These are phyloP conservation scores for Nansenia antarctica DNA, from an alignment of 2,113 vertebrate species.

Conservation along the genomic window DNA sequence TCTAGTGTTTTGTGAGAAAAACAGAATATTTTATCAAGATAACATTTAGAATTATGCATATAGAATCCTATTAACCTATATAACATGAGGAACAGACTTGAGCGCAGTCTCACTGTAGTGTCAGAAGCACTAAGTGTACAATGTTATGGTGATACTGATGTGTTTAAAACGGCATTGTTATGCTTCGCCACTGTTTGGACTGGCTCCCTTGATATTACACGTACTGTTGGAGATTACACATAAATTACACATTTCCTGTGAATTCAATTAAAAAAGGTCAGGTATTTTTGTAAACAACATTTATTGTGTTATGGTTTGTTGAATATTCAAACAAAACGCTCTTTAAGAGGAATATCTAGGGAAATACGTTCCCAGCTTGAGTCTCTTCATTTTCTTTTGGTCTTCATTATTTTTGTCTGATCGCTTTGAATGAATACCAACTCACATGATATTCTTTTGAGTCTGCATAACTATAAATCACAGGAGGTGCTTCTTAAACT, in stretches of 20 bases:
- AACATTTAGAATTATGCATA: slow-evolving; percentile 59
- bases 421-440: not conserved
- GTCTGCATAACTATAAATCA: not conserved
- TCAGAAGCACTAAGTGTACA: not conserved
- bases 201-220: not conserved
- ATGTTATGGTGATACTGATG: not conserved
- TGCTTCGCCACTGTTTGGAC: not conserved
- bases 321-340: not conserved
- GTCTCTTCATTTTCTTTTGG: not conserved
- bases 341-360: not conserved
- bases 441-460: not conserved
- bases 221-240: too few relatives aligned
- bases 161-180: not conserved
- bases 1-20: slow-evolving; percentile 53
- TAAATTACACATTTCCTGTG: not conserved
- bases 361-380: not conserved
- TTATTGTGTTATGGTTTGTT: not conserved
- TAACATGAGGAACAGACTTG: slow-evolving; percentile 34
- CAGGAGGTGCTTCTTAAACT: not conserved
- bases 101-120: slow-evolving; percentile 6
- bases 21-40: slow-evolving; percentile 58
- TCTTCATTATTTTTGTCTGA: not conserved
- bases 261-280: not conserved
- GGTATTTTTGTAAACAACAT: not conserved
- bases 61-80: slow-evolving; percentile 62